phyloP scores from a whole-genome alignment of 2,888 invertebrate species.

The Agelastica alni region DNA sequence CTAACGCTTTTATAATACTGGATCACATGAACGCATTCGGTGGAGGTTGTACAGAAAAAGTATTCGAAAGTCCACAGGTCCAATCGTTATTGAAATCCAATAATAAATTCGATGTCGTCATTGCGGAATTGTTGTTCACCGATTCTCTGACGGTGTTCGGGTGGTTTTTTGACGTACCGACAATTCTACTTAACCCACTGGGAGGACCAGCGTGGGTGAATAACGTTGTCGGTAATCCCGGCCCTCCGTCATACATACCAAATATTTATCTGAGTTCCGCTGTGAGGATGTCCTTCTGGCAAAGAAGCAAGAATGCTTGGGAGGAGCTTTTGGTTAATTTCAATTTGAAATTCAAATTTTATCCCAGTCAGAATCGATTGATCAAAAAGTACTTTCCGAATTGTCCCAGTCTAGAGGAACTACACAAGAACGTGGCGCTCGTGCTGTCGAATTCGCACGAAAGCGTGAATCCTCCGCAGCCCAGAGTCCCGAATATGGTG shows the following conservation, averaged over 20 bases:
- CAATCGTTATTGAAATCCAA: constrained; percentile 46
- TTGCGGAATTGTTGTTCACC: constrained; percentile 58
- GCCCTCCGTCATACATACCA: constrained; percentile 59
- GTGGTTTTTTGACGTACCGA: constrained; percentile 50
- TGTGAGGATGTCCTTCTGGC: constrained; percentile 59
- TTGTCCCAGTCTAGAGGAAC: constrained; percentile 37
- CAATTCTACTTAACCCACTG: constrained; percentile 55
- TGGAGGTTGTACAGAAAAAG: constrained; percentile 27
- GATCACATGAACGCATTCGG: constrained; percentile 30
- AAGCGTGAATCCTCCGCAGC: constrained; percentile 58
- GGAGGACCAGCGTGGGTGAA: constrained; percentile 57
- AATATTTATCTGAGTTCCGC: constrained; percentile 53
- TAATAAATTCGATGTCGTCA: constrained; percentile 53
- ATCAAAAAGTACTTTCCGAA: constrained; percentile 46
- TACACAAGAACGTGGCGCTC: constrained; percentile 43
- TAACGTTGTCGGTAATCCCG: constrained; percentile 57
- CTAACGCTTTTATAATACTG: constrained; percentile 10
- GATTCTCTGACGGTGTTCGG: constrained; percentile 57
- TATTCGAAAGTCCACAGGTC: constrained; percentile 41
- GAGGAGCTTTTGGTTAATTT: constrained; percentile 25
- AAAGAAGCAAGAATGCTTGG: constrained; percentile 60
- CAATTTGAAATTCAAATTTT: constrained; percentile 33
- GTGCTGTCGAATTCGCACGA: constrained; percentile 55
- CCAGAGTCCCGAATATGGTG: constrained; percentile 62
- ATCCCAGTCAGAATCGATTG: constrained; percentile 40